Evolutionary conservation across 2,888 invertebrate species (phyloP), one percentile per base, ranked within the genome.

Genomic region (Hermaeophaga mercurialis): DNA sequence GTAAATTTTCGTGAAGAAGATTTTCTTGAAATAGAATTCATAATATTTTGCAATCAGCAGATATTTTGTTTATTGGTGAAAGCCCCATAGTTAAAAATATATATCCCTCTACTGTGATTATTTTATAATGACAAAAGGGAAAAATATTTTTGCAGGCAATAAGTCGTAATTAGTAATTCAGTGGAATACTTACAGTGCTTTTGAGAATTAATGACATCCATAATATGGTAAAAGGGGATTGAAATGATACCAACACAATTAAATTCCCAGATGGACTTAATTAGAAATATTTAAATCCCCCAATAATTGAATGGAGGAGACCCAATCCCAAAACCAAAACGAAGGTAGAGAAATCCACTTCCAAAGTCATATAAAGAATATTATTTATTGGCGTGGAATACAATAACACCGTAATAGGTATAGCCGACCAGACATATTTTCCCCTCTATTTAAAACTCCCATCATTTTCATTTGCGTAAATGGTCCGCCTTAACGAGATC

Each of bases 361-460:
- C 63, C 69, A 69, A 68, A 71, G 72, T 75, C 76, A 74, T 75
- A 76, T 76, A 76, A 76, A 76, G 76, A 76, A 75, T 76, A 76
- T 76, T 76, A 76, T 76, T 76, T 76, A 76, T 76, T 75, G 76
- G 74, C 74, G 68, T 70, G 66, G 75, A 74, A 74, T 73, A 76
- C 76, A 76, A 76, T 76, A 75, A 75, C 72, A 69, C 71, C 62
- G 74, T 76, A 76, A 76, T 76, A 74, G 76, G 71, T 67, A 69
- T 64, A 71, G 70, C 56, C 50, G 67, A 47, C 70, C 71, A 66
- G 45, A 28, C 24, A 44, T 26, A 26, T 36, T 4, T 8, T 41
- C 19, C 14, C 15, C 19, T 36, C 36, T 17, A 26, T 17, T 24
- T 22, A 26, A 12, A 38, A 9, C 3, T 43, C n/a, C n/a, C 17